These are phyloP conservation scores for Margaritifera margaritifera DNA, from an alignment of 2,888 invertebrate species.

Conservation along the genomic window DNA sequence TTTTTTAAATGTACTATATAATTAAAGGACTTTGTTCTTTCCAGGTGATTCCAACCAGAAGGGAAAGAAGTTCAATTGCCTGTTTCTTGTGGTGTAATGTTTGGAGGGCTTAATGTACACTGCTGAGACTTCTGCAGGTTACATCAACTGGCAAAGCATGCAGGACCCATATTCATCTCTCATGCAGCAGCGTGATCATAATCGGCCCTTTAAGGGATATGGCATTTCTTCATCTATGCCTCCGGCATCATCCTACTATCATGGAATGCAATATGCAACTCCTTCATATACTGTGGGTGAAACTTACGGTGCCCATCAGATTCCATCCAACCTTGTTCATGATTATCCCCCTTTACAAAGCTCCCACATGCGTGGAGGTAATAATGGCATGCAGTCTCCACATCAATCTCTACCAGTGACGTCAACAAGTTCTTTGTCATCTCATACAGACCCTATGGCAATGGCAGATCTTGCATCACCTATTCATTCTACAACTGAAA, in stretches of 20 bases:
- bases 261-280: slow-evolving; percentile 31
- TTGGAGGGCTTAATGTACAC: too few relatives aligned
- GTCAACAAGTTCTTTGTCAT: too few relatives aligned
- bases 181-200: slow-evolving; percentile 38
- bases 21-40: too few relatives aligned
- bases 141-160: slow-evolving; percentile 20
- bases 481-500: too few relatives aligned
- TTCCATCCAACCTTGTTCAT: slow-evolving; percentile 16
- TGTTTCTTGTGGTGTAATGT: too few relatives aligned
- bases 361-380: slow-evolving; percentile 27
- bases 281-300: slow-evolving; percentile 11
- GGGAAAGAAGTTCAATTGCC: too few relatives aligned
- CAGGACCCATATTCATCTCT: slow-evolving; percentile 48
- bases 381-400: slow-evolving; percentile 9
- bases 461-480: too few relatives aligned
- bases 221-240: slow-evolving; percentile 5
- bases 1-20: too few relatives aligned
- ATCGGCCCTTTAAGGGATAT: slow-evolving; percentile 9
- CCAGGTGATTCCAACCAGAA: too few relatives aligned
- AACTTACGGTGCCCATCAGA: slow-evolving; percentile 8
- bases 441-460: too few relatives aligned
- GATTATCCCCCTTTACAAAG: slow-evolving; percentile 29
- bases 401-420: too few relatives aligned
- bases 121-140: too few relatives aligned
- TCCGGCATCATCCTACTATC: slow-evolving; percentile 26